Evolutionary conservation across 2,113 vertebrate species (phyloP).

Genomic region (Cyprichromis sp.): DNA sequence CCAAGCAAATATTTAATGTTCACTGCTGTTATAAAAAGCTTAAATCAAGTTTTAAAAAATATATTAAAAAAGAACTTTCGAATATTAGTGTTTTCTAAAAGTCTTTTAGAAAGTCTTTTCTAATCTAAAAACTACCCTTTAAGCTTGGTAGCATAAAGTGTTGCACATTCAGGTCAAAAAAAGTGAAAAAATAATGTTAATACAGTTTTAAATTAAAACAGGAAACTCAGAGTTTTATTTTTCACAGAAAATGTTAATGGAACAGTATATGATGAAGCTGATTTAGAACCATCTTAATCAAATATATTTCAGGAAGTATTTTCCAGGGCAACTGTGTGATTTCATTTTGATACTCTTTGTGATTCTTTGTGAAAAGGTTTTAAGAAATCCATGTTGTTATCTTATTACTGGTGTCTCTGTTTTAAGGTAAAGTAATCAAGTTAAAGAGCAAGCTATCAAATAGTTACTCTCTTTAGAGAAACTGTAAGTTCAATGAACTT

Average conservation of each 20-base stretch:
- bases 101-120: neutral
- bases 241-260: neutral
- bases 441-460: neutral
- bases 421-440: neutral
- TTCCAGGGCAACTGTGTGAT: neutral
- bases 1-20: neutral
- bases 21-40: neutral
- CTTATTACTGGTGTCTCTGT: neutral
- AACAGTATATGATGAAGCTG: neutral
- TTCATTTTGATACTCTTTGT: neutral
- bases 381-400: neutral
- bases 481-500: slow-evolving; percentile 33
- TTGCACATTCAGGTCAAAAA: neutral
- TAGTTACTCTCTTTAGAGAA: neutral
- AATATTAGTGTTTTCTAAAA: neutral
- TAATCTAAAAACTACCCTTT: neutral
- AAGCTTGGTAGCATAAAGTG: neutral
- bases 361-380: neutral
- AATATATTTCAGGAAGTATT: neutral
- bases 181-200: neutral
- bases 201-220: neutral
- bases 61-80: neutral
- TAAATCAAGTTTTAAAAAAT: neutral
- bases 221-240: neutral
- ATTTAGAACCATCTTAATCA: neutral